These are phyloP conservation scores for Oligia fasciuncula DNA, from an alignment of 2,888 invertebrate genomes.

Conservation along the genomic window DNA sequence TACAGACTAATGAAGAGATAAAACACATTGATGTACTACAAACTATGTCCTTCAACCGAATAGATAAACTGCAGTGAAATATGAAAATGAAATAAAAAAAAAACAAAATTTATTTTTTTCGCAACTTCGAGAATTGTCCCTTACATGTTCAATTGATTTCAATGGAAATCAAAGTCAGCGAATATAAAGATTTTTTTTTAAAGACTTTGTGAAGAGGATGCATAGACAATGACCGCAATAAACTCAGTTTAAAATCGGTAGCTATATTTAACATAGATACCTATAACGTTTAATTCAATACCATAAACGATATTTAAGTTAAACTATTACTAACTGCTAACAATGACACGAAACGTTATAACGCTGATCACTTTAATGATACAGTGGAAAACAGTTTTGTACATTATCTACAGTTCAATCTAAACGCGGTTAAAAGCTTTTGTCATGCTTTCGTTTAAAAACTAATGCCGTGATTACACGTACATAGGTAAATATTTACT, in stretches of 20 bases:
- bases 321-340: constrained; percentile 41
- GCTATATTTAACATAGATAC: neutral
- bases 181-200: too few species aligned
- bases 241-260: constrained; percentile 28
- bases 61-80: neutral
- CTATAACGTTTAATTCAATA: constrained; percentile 10
- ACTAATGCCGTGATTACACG: constrained; percentile 18
- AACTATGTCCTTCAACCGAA: neutral
- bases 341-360: constrained; percentile 42
- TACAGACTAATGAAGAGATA: constrained; percentile 6
- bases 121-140: too few species aligned
- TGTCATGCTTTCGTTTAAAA: constrained; percentile 53
- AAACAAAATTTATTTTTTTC: neutral
- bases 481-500: constrained; percentile 15
- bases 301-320: constrained; percentile 13
- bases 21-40: neutral
- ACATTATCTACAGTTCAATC: constrained; percentile 56
- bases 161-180: neutral
- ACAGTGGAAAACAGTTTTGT: constrained; percentile 33
- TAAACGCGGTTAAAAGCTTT: constrained; percentile 67
- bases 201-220: too few species aligned
- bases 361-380: constrained; percentile 29
- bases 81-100: neutral
- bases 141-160: neutral
- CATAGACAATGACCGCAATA: constrained; percentile 15